These are phyloP conservation scores for Halichoerus grypus DNA, from an alignment of 2,113 vertebrate genomes.

Conservation along the genomic window DNA sequence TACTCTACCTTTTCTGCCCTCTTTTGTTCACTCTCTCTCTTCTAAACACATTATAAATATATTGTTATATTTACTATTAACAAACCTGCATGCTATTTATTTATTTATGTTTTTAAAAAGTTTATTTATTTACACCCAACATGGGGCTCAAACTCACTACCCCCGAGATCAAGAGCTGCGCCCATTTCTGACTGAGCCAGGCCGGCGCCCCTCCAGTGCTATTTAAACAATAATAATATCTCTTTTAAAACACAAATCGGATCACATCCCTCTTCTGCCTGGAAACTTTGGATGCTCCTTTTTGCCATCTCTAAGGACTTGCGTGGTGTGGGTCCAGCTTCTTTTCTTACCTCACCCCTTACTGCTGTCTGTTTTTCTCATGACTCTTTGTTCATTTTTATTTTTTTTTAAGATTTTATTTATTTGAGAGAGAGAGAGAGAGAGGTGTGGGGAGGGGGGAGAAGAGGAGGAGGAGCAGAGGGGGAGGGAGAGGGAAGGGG, in stretches of 20 bases:
- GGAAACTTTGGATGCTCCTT: neutral
- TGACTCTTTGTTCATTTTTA: neutral
- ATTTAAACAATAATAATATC: neutral
- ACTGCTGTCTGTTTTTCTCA: neutral
- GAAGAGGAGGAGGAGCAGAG: neutral
- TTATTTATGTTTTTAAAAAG: neutral
- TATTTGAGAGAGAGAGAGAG: neutral
- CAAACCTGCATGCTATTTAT: neutral
- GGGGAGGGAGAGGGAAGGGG: neutral
- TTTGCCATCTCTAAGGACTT: neutral
- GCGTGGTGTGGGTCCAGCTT: fast-evolving
- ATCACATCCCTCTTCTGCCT: neutral
- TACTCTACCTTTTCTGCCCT: neutral
- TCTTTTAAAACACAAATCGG: neutral
- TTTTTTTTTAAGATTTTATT: neutral
- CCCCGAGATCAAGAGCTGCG: neutral
- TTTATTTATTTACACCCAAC: neutral
- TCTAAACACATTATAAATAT: neutral
- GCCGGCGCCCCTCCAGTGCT: neutral
- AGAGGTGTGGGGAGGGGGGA: neutral
- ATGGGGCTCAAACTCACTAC: neutral
- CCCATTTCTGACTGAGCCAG: neutral
- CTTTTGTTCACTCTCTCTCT: neutral
- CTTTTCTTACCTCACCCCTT: neutral
- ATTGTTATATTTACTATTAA: neutral